phyloP scores from a whole-genome alignment of 2,888 invertebrate species.

The Plebejus anna region DNA sequence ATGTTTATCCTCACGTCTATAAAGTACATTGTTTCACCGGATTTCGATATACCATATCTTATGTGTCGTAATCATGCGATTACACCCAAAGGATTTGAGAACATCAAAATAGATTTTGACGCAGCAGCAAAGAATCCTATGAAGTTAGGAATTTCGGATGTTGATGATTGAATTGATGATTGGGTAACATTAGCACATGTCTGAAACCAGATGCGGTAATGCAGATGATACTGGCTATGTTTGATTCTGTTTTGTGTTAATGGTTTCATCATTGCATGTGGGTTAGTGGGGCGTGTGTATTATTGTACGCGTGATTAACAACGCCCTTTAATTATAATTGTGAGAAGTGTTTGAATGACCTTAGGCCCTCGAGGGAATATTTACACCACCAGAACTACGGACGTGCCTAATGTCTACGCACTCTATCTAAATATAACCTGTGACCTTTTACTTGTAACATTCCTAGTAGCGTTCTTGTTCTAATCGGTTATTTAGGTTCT shows the following conservation, averaged over 20 bases:
- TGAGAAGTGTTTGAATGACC: background rate
- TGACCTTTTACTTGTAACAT: conserved; percentile 2
- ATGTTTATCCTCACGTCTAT: conserved; percentile 31
- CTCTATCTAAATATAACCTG: background rate
- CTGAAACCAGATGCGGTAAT: conserved; percentile 34
- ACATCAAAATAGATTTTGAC: background rate
- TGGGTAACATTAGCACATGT: conserved; percentile 25
- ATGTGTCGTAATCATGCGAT: conserved; percentile 6
- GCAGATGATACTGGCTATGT: conserved; percentile 31
- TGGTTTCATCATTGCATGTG: conserved; percentile 33
- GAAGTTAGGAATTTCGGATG: background rate
- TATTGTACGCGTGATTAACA: background rate
- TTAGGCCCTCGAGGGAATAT: background rate
- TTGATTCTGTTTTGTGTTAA: conserved; percentile 32
- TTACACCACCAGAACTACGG: background rate
- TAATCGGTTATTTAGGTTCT: background rate
- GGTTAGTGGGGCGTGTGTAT: conserved; percentile 40
- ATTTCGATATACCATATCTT: conserved; percentile 10
- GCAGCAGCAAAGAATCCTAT: background rate
- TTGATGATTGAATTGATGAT: background rate
- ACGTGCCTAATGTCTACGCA: background rate
- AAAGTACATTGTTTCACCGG: conserved; percentile 25
- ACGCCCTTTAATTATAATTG: conserved; percentile 2
- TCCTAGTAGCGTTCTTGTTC: background rate
- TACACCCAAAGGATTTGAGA: conserved; percentile 1